Percentiles rank a stretch among this genome's conserved stretches.
Conservation (phyloP, 2,888 invertebrate genomes). For the Thecocarcelia acutangulata region DNA sequence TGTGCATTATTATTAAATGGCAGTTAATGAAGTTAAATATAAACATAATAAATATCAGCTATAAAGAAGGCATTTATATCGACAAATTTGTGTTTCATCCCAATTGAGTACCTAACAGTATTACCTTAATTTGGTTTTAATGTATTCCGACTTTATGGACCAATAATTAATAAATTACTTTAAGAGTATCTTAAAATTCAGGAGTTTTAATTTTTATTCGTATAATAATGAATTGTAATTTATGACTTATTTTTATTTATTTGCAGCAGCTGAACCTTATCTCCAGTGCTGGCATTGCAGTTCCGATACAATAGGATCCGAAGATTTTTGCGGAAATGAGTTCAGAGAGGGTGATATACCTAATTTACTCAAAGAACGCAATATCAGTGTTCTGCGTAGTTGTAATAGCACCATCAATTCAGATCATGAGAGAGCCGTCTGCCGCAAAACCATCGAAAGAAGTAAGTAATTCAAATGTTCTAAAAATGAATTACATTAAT, state of each 20-base stretch:
- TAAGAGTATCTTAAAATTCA: too few relatives aligned
- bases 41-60: too few relatives aligned
- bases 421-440: constrained; percentile 78
- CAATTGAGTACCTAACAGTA: too few relatives aligned
- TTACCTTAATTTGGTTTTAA: too few relatives aligned
- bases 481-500: not conserved
- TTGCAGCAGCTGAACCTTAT: constrained; percentile 62
- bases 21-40: too few relatives aligned
- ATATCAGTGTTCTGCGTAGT: constrained; percentile 75
- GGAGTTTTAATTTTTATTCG: too few relatives aligned
- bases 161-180: too few relatives aligned
- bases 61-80: too few relatives aligned
- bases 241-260: not conserved
- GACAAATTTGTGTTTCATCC: too few relatives aligned
- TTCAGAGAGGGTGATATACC: constrained; percentile 78
- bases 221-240: too few relatives aligned
- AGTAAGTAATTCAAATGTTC: constrained; percentile 71
- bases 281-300: constrained; percentile 80
- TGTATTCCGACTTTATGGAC: too few relatives aligned
- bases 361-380: constrained; percentile 74
- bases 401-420: constrained; percentile 79
- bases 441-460: constrained; percentile 79
- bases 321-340: constrained; percentile 77
- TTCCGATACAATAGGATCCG: constrained; percentile 78
- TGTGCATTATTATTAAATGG: too few relatives aligned